Conservation (phyloP, 2,888 invertebrate genomes). For the Eurois occulta region DNA sequence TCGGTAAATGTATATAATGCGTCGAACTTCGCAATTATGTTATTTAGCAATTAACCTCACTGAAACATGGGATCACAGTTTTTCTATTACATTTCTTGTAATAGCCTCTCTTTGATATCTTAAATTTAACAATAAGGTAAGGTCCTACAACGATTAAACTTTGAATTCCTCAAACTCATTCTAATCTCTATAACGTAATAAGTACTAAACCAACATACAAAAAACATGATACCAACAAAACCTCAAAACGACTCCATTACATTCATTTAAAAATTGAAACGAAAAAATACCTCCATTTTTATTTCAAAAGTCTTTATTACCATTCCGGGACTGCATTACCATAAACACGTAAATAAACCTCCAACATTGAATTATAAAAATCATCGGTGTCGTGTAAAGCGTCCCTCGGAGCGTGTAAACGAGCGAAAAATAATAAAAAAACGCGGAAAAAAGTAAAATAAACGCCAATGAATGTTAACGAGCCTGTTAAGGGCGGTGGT, state of each 20-base stretch:
- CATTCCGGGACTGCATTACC: conserved; percentile 56
- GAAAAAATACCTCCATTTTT: conserved; percentile 32
- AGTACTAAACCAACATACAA: not conserved
- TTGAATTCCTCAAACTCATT: not conserved
- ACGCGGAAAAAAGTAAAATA: conserved; percentile 69
- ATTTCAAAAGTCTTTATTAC: conserved; percentile 55
- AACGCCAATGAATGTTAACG: conserved; percentile 76
- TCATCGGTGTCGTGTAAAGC: conserved; percentile 51
- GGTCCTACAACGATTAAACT: not conserved
- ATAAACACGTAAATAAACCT: conserved; percentile 60
- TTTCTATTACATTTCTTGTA: not conserved
- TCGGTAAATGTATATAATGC: not conserved
- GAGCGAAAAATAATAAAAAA: conserved; percentile 66
- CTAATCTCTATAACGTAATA: not conserved
- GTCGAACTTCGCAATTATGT: not conserved
- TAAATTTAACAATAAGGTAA: not conserved
- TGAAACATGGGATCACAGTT: not conserved
- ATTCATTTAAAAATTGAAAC: conserved; percentile 16
- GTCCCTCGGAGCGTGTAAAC: conserved; percentile 65
- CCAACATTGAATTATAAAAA: conserved; percentile 64
- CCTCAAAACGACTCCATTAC: conserved; percentile 35
- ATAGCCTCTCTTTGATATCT: not conserved
- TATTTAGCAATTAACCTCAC: not conserved
- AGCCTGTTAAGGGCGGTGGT: conserved; percentile 62
- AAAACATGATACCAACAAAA: conserved; percentile 20